Evolutionary conservation across 2,888 invertebrate genomes (phyloP), one percentile per base, ranked within the genome.

Genomic region (Andrena minutula): DNA sequence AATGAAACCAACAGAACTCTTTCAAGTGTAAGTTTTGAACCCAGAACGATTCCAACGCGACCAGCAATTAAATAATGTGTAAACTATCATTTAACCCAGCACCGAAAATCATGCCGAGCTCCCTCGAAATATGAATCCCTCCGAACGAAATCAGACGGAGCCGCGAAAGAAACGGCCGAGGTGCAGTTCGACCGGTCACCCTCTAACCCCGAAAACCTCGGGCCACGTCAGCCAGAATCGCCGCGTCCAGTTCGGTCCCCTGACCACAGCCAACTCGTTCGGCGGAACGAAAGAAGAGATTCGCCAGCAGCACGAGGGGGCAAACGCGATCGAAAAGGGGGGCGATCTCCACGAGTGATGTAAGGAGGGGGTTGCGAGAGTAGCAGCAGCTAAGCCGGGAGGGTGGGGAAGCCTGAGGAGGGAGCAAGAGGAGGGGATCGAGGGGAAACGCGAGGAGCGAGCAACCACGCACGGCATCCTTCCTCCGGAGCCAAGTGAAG

Each of bases 401-500:
- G 77, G 84, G 70, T 71, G 75, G 47, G 41, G 76, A 64, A 70
- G 75, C 53, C 49, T 70, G 56, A 72, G 35, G 73, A 75, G 81
- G 71, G 73, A 69, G 76, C 56, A 58, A 61, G 72, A 76, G 69
- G 60, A 49, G 79, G 68, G 74, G 75, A 49, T 70, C 66, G 60
- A 65, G 72, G 75, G 70, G 80, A 69, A 58, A 58, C 64, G 61
- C 58, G 78, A 74, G 79, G 70, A 87, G 86, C 75, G 83, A 80
- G 84, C 87, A 84, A 83, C 83, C 82, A 85, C 87, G 87, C 83
- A 86, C 89, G 86, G 87, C 89, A 89, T 90, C 89, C 88, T 90
- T 89, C 88, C 87, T 86, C 86, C 88, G 87, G 85, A 88, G 88
- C 88, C 85, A 87, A 87, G 87, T 86, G 89, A 91, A 91, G 91